Base-by-base conservation (phyloP, 2,113 vertebrate genomes). In the Athene cunicularia region DNA sequence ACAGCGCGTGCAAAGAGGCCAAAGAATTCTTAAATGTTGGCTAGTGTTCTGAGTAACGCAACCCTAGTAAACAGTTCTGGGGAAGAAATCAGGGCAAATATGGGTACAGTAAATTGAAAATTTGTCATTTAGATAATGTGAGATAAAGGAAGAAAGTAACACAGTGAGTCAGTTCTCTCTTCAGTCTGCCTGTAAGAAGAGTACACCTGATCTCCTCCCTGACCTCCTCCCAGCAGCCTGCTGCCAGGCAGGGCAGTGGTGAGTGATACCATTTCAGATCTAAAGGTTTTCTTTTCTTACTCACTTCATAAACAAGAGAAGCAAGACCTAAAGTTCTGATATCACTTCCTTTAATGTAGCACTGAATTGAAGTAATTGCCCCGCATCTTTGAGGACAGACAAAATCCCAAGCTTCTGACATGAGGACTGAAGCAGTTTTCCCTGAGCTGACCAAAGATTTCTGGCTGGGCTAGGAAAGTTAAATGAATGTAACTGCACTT, bases 181-280 rank as follows among this genome's bases (percentile, higher is more conserved):
- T 18, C 37, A 39, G 28, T 10, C 52, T 67, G 21, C 52, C 68
- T 19, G 3, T 23, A 37, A 41, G 10, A 1, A 41, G 10, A 1
- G 1, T 2, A 33, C 4, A 35, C 14, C 32, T 3, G 2, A 2
- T 5, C 12, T 62, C 43, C 11, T 77, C 39, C n/a, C n/a, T n/a
- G n/a, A n/a, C n/a, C n/a, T 39, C 39, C 39, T 77, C 39, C n/a
- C 10, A 7, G 52, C 28, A 71, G 50, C 15, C 58, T 41, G 30
- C 81, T 58, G 16, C n/a, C 68, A 52, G 32, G 45, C 50, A 87
- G 33, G 33, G 55, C 28, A 71, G 32, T 6, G 6, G 17, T 27
- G 24, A 79, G 18, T 5, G 19, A 66, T 5, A 21, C 7, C 19
- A 19, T 16, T 62, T 58, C 43, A 24, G 52, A 88, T 47, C 11